A percentile compares a stretch with the other conserved stretches of the same genome.
Conservation (phyloP, 2,888 invertebrate species). For the Rutpela maculata region DNA sequence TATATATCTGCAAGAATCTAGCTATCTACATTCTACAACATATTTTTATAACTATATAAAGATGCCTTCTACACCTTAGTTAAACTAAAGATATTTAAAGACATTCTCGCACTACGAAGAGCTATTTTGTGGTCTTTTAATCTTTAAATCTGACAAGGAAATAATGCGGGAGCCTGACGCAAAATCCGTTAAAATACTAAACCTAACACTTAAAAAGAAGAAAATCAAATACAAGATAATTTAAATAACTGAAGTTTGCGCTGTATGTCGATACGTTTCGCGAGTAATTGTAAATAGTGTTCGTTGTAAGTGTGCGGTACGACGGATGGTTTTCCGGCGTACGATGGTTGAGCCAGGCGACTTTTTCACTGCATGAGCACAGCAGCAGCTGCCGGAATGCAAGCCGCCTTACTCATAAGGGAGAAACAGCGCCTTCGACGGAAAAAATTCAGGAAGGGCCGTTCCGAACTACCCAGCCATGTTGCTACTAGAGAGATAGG, state of each 20-base stretch:
- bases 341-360: slow-evolving; percentile 25
- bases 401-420: slow-evolving; percentile 94
- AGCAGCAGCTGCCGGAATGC: slow-evolving; percentile 84
- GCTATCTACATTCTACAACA: slow-evolving; percentile 36
- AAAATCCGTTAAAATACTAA: neutral
- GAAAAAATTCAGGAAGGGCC: slow-evolving; percentile 86
- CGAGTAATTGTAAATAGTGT: neutral
- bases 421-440: slow-evolving; percentile 91
- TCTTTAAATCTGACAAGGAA: neutral
- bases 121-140: slow-evolving; percentile 38
- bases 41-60: slow-evolving; percentile 49
- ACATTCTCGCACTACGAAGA: neutral
- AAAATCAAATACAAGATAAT: slow-evolving; percentile 2
- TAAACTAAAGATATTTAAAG: neutral
- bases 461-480: slow-evolving; percentile 89
- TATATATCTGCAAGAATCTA: slow-evolving; percentile 42
- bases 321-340: slow-evolving; percentile 6
- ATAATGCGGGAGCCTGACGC: slow-evolving; percentile 15
- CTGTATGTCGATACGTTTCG: neutral
- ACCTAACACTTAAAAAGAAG: slow-evolving; percentile 6
- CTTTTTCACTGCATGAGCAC: slow-evolving; percentile 72
- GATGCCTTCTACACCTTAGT: slow-evolving; percentile 35
- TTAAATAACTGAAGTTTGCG: neutral
- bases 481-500: slow-evolving; percentile 91
- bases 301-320: neutral